Conservation (phyloP, 2,113 vertebrate species). For the Miniopterus natalensis region DNA sequence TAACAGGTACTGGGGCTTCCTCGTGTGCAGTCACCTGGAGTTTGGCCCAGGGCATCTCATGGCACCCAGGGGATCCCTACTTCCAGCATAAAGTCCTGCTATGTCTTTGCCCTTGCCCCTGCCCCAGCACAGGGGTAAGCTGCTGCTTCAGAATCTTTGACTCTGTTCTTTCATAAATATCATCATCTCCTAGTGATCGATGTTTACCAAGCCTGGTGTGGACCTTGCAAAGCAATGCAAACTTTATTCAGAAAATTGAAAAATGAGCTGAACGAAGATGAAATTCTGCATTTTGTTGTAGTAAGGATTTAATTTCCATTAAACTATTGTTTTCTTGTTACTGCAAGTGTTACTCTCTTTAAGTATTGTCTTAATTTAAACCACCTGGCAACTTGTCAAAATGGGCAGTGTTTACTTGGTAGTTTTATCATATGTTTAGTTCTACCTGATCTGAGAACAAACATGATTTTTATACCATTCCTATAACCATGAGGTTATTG, state of each 20-base stretch:
- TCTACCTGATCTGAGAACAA: not conserved
- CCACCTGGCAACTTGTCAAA: not conserved
- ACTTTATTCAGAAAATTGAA: conserved; percentile 86
- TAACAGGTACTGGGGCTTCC: conserved; percentile 85
- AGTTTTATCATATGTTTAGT: not conserved
- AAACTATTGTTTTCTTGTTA: not conserved
- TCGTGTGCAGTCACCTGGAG: accelerated
- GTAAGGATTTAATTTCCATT: conserved; percentile 82
- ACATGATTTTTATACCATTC: not conserved
- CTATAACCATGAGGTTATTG: not conserved
- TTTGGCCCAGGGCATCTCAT: not conserved
- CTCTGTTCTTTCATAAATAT: not conserved
- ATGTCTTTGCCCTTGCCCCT: not conserved
- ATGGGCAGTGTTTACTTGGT: not conserved
- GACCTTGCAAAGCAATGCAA: conserved; percentile 89
- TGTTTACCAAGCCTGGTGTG: conserved; percentile 89
- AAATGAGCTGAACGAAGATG: conserved; percentile 85
- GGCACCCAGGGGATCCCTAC: too few relatives aligned
- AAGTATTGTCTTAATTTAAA: not conserved
- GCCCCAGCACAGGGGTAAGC: not conserved
- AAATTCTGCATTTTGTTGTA: conserved; percentile 87
- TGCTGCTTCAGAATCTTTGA: not conserved
- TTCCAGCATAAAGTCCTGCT: not conserved
- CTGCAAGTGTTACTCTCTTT: not conserved
- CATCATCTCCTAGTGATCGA: conserved; percentile 86